Evolutionary conservation across 2,888 invertebrate genomes (phyloP).

Genomic region (Marronus borbonicus): DNA sequence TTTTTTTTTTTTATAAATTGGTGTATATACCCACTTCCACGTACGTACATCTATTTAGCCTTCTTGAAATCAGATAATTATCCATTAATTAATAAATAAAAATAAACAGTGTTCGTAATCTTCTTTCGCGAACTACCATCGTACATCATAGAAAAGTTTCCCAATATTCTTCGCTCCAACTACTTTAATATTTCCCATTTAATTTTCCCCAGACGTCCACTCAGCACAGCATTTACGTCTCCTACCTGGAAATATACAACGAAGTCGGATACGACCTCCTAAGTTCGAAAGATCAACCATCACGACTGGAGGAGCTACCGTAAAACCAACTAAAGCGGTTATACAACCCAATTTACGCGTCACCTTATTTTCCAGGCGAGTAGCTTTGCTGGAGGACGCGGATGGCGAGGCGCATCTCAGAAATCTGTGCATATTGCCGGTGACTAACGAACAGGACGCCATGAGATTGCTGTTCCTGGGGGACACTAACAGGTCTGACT

Average conservation of each 20-base stretch:
- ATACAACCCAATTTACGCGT: conserved; percentile 25
- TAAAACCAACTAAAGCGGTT: conserved; percentile 61
- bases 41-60: too few relatives aligned
- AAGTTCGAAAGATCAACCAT: conserved; percentile 66
- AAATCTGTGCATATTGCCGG: conserved; percentile 71
- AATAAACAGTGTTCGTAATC: neutral
- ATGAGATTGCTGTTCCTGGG: conserved; percentile 71
- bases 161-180: neutral
- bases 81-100: neutral
- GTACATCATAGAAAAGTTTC: too few relatives aligned
- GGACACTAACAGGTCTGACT: conserved; percentile 71
- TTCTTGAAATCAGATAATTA: too few relatives aligned
- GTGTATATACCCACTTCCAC: too few relatives aligned
- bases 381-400: conserved; percentile 70
- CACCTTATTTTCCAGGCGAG: conserved; percentile 63
- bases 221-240: conserved; percentile 69
- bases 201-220: conserved; percentile 62
- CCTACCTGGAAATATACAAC: conserved; percentile 75
- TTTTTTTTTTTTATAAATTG: too few relatives aligned
- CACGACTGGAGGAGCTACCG: conserved; percentile 71
- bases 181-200: neutral
- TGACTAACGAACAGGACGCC: conserved; percentile 71
- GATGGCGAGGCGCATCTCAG: conserved; percentile 70
- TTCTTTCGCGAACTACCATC: neutral
- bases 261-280: conserved; percentile 73